Evolutionary conservation across 2,888 invertebrate species (phyloP).

Genomic region (Lissonota sp.): DNA sequence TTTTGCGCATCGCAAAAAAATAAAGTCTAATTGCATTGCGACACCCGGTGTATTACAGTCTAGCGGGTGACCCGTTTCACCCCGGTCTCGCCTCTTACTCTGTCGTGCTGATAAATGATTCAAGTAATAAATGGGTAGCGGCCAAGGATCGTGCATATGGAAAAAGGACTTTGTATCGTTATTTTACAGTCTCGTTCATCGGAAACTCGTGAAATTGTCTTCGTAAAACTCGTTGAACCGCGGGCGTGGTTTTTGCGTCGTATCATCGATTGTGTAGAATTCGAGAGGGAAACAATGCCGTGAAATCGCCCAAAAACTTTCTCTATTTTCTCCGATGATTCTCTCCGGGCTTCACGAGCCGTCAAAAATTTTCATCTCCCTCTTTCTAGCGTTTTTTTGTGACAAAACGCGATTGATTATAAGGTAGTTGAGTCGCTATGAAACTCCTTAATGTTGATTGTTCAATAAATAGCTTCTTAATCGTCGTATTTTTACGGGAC

Average conservation of each 20-base stretch:
- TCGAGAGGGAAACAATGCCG: conserved; percentile 31
- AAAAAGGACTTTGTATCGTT: not conserved
- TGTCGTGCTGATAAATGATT: not conserved
- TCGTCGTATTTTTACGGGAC: no score
- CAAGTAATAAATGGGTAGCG: not conserved
- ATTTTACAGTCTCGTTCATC: conserved; percentile 18
- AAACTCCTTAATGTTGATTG: no score
- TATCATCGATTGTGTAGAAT: conserved; percentile 53
- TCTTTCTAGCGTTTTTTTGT: not conserved
- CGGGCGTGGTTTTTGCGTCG: conserved; percentile 20
- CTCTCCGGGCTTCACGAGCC: conserved; percentile 46
- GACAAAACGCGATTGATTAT: conserved; percentile 16
- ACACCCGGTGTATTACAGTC: no score
- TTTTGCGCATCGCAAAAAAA: not conserved
- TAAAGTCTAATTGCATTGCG: no score
- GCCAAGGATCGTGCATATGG: not conserved
- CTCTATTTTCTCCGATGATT: conserved; percentile 51
- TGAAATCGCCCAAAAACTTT: conserved; percentile 50
- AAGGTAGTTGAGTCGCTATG: no score
- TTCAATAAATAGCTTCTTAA: no score
- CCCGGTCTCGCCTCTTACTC: not conserved
- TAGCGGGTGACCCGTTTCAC: conserved; percentile 13
- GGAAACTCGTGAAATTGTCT: conserved; percentile 28
- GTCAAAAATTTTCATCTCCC: conserved; percentile 15
- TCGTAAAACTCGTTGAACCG: conserved; percentile 45